Evolutionary conservation across 2,797 vertebrate genomes (phyloP), one percentile per base, ranked within the genome.

Genomic region (Loriculus beryllinus): DNA sequence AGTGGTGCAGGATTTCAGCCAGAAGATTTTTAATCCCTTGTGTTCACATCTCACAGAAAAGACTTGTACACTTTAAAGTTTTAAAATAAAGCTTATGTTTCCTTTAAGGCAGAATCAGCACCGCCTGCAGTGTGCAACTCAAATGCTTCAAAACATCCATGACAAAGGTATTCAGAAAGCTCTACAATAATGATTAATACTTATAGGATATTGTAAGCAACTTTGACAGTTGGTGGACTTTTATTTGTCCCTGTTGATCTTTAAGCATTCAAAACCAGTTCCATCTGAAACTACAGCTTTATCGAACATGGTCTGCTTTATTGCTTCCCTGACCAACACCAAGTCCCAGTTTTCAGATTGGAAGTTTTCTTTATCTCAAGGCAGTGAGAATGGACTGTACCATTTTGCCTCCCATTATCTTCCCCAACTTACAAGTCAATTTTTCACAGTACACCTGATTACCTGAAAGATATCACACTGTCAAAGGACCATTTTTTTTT

Each of bases 71-170:
- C 60, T 95, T 84, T 12, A 95, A 94, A 72, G 75, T 92, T 96
- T 95, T 94, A 88, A 97, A 96, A 95, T 79, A 96, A 95, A 95
- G 39, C 19, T 76, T 62, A 22, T 94, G 60, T 78, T 97, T 97
- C 76, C 91, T 97, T 97, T 81, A 96, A 96, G 42, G 45, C 88
- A 88, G 93, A 96, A 82, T 16, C 79, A 92, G 67, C 31, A 94
- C 25, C 81, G 90, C 76, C 94, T 96, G 65, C 74, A 97, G 92
- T n/a, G 18, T 90, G 26, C 33, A 22, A 63, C 54, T 90, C 76
- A 78, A 37, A 35, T 59, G 76, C 94, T 92, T 87, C 94, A 95
- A 80, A 86, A 76, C 21, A 92, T 31, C 77, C 59, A 91, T 92
- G 87, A 92, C 79, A 95, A 96, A 85, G 45, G 76, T 47, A 96